Conservation (phyloP, 1,140 invertebrate species). For the Drosophila kanapiae region DNA sequence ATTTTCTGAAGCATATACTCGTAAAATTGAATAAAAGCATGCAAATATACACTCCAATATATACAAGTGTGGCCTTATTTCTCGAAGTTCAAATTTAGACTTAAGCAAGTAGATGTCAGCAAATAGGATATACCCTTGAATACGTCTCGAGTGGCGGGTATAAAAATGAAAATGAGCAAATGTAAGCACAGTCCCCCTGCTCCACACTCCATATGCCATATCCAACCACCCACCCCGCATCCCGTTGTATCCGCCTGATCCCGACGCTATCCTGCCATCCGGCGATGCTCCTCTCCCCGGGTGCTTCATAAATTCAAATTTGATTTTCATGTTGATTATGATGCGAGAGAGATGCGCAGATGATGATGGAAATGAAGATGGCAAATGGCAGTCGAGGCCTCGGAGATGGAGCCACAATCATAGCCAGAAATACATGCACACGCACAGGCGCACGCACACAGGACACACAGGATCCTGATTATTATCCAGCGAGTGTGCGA, state of each 20-base stretch:
- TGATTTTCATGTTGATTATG: slow-evolving; percentile 84
- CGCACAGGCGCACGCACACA: too few species aligned
- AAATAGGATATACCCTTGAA: slow-evolving; percentile 5
- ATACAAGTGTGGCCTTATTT: too few species aligned
- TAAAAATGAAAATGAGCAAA: slow-evolving; percentile 76
- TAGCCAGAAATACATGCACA: slow-evolving; percentile 20
- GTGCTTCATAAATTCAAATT: slow-evolving; percentile 82
- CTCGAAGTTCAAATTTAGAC: too few species aligned
- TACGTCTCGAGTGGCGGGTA: slow-evolving; percentile 7
- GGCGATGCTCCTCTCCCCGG: slow-evolving; percentile 28
- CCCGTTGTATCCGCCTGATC: slow-evolving; percentile 17
- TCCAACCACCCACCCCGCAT: not conserved
- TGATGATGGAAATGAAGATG: slow-evolving; percentile 81
- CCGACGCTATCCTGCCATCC: slow-evolving; percentile 2
- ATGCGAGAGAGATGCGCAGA: slow-evolving; percentile 63
- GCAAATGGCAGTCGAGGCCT: slow-evolving; percentile 60
- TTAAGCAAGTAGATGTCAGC: too few species aligned
- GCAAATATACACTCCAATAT: too few species aligned
- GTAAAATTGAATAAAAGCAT: too few species aligned
- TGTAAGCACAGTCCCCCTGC: slow-evolving; percentile 56
- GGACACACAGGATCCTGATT: slow-evolving; percentile 20
- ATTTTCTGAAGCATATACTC: too few species aligned
- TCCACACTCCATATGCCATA: not conserved
- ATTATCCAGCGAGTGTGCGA: slow-evolving; percentile 23
- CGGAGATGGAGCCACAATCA: slow-evolving; percentile 39